Conservation (phyloP, 2,113 vertebrate species). For the Campylomormyrus tamandua region DNA sequence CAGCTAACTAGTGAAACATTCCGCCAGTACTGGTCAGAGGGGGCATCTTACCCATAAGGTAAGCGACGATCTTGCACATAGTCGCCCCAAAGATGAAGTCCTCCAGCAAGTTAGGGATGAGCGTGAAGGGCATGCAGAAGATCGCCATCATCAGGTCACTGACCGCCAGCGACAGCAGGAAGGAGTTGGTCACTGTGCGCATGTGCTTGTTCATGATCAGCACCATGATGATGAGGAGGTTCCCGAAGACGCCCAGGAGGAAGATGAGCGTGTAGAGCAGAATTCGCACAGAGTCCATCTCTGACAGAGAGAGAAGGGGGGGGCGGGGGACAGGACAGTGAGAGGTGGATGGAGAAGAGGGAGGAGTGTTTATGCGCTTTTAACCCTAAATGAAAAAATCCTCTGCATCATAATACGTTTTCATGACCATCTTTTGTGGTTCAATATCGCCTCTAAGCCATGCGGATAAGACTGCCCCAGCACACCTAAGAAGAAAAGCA, state of each 20-base stretch:
- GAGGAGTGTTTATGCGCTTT: background rate
- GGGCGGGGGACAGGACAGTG: background rate
- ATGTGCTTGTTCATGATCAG: constrained; percentile 80
- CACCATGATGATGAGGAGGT: constrained; percentile 80
- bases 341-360: background rate
- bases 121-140: constrained; percentile 92
- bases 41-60: constrained; percentile 80
- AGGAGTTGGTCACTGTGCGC: constrained; percentile 89
- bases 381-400: background rate
- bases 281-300: constrained; percentile 72
- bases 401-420: background rate
- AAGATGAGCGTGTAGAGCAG: constrained; percentile 83
- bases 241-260: constrained; percentile 80
- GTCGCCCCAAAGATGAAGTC: constrained; percentile 87
- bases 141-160: constrained; percentile 88
- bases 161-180: constrained; percentile 86
- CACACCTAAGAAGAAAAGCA: background rate
- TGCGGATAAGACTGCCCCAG: background rate
- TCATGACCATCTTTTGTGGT: background rate
- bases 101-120: constrained; percentile 84
- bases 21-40: background rate
- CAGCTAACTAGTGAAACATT: background rate
- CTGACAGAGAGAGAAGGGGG: constrained; percentile 28
- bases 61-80: constrained; percentile 84
- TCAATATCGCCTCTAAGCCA: background rate